Conservation (phyloP, 2,797 vertebrate genomes). For the Holocentrus rufus region DNA sequence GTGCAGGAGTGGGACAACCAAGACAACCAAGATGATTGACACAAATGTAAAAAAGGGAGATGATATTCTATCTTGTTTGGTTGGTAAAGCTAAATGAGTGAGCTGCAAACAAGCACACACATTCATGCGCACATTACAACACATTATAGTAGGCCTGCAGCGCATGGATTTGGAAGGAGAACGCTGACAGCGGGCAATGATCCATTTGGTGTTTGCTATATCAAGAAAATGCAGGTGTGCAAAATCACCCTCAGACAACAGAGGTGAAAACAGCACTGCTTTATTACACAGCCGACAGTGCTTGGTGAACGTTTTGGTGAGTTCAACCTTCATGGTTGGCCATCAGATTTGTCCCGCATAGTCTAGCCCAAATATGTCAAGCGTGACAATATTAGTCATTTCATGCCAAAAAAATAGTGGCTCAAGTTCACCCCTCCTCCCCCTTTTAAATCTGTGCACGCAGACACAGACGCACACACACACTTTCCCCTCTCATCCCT, state of each 20-base stretch:
- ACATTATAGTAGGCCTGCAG: neutral
- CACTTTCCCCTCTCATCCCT: constrained; percentile 35
- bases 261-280: constrained; percentile 3
- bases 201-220: neutral
- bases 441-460: constrained; percentile 51
- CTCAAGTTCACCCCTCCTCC: constrained; percentile 56
- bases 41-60: neutral
- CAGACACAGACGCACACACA: constrained; percentile 33
- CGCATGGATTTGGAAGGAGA: neutral
- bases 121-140: too few relatives aligned
- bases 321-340: constrained; percentile 43
- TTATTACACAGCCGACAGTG: neutral
- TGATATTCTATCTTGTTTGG: neutral
- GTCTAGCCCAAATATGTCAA: constrained; percentile 69
- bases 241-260: too few relatives aligned
- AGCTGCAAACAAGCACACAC: too few relatives aligned
- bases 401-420: constrained; percentile 70
- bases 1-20: too few relatives aligned
- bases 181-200: neutral
- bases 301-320: constrained; percentile 27
- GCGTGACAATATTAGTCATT: constrained; percentile 70
- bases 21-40: too few relatives aligned
- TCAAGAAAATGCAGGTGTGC: too few relatives aligned
- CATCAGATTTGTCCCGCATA: constrained; percentile 40
- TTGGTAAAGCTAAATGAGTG: neutral